phyloP scores from a whole-genome alignment of 37 sponge, comb jelly and placozoan species.

The Axinella damicornis region DNA sequence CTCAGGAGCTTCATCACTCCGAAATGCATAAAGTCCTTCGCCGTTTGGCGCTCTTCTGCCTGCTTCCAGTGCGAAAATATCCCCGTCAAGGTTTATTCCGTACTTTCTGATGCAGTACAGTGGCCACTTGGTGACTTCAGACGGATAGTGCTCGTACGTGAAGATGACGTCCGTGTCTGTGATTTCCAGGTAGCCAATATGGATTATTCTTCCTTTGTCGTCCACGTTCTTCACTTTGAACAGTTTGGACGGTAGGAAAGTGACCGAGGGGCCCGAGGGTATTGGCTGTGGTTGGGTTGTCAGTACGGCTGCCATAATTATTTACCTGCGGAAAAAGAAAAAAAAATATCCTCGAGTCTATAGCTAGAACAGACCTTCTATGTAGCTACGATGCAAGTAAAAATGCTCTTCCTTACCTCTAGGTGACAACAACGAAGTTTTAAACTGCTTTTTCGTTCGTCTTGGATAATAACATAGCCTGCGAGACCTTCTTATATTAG shows the following conservation, averaged over 20 bases:
- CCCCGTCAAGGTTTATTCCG: conserved; percentile 32
- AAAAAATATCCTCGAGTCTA: too few relatives aligned
- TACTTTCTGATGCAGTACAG: conserved; percentile 57
- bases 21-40: conserved; percentile 62
- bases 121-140: conserved; percentile 48
- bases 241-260: conserved; percentile 16
- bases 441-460: too few relatives aligned
- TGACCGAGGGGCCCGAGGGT: background rate
- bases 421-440: too few relatives aligned
- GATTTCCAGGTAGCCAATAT: conserved; percentile 59
- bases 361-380: too few relatives aligned
- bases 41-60: conserved; percentile 62
- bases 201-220: conserved; percentile 64
- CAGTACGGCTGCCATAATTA: background rate
- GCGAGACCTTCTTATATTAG: too few relatives aligned
- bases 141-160: conserved; percentile 60
- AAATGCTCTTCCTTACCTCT: too few relatives aligned
- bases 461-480: too few relatives aligned
- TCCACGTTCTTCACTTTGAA: conserved; percentile 69
- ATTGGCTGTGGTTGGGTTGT: background rate
- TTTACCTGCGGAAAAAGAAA: too few relatives aligned
- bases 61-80: conserved; percentile 54
- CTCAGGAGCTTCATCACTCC: conserved; percentile 47
- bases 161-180: conserved; percentile 37
- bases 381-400: too few relatives aligned